phyloP scores from a whole-genome alignment of 2,797 vertebrate species.

The Micrastur ruficollis region DNA sequence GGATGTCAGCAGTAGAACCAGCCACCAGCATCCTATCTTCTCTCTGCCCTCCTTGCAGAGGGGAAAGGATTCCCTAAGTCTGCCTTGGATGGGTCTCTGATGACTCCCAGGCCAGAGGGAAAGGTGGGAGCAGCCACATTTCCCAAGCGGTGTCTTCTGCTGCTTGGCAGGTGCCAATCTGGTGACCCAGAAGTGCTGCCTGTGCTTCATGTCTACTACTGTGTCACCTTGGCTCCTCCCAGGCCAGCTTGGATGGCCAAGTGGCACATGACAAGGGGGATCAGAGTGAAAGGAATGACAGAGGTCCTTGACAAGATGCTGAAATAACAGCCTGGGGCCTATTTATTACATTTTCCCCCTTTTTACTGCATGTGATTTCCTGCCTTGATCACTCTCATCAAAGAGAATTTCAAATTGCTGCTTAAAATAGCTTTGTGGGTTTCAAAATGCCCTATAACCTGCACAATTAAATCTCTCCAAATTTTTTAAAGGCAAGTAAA shows the following conservation, averaged over 20 bases:
- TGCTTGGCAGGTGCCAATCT: neutral
- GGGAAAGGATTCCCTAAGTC: neutral
- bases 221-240: neutral
- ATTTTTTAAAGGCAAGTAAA: constrained; percentile 36
- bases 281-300: constrained; percentile 1
- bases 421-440: constrained; percentile 47
- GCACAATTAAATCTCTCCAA: neutral
- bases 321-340: neutral
- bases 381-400: neutral
- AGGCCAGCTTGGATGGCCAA: neutral
- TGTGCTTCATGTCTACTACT: neutral
- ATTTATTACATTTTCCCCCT: neutral
- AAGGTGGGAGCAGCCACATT: neutral
- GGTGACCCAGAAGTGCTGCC: neutral
- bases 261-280: neutral
- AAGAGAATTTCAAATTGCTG: constrained; percentile 32
- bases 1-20: neutral
- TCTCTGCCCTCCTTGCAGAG: neutral
- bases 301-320: neutral
- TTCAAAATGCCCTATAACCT: constrained; percentile 26
- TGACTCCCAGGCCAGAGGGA: neutral
- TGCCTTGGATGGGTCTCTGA: neutral
- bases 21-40: neutral
- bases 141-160: neutral
- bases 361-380: constrained; percentile 30